Base-by-base conservation (phyloP, 2,113 vertebrate genomes). In the Nyctibius bracteatus region DNA sequence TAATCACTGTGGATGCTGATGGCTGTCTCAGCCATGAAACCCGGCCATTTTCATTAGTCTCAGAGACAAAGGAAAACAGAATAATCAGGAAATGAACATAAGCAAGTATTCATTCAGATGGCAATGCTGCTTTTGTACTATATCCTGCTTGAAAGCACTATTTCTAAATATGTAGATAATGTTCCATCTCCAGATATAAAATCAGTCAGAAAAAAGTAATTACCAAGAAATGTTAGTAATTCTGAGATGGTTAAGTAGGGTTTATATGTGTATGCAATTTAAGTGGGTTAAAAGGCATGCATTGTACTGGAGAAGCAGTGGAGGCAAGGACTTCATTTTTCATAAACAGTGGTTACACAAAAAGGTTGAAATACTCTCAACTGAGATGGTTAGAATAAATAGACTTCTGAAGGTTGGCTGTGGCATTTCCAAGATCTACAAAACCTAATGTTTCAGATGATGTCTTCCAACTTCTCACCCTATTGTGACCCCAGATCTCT, bases 301-400 rank as follows among this genome's bases (percentile, higher is more conserved):
- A 0, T 33, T 52, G n/a, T 52, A 24, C 27, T 47, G 43, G 35
- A 61, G 59, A 28, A 78, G 54, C 43, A n/a, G 16, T 30, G 35
- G 39, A 90, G 25, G 27, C 19, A 22, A 84, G 25, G 88, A 58
- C 31, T 87, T 41, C 6, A 41, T 87, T 74, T 81, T 73, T 65
- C 6, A 8, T 46, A 5, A 65, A 5, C 2, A 5, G 16, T 6
- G 14, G 22, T 46, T n/a, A 12, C n/a, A n/a, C 3, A 37, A 22
- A 62, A 44, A 12, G 23, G 8, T 25, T 44, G 49, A 81, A 66
- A 35, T 14, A 1, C 33, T 89, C 27, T 55, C 15, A 59, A 4
- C 8, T 43, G 68, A 77, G 59, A 43, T 33, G 10, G 54, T 28
- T 24, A 58, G 24, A 61, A 82, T 22, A 59, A 75, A 75, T 2